A percentile compares a stretch with the other conserved stretches of the same genome.
These are phyloP conservation scores for Leptatherina wallacei DNA, from an alignment of 2,797 vertebrate species.

Conservation along the genomic window DNA sequence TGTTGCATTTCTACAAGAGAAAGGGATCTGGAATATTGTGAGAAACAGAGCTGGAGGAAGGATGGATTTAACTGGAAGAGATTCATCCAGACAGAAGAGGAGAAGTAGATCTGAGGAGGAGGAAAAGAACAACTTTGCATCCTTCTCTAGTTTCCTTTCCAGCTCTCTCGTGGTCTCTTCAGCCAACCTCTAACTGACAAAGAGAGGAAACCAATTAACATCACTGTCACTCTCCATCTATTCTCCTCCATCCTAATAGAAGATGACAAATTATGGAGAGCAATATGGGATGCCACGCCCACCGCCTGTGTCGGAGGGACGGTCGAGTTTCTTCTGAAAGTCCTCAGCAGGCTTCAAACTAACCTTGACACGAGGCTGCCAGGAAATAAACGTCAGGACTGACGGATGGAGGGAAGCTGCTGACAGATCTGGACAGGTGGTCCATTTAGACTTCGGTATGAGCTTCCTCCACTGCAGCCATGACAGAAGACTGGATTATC, in stretches of 20 bases:
- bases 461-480: not conserved
- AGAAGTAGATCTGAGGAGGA: too few relatives aligned
- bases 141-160: constrained; percentile 25
- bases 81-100: not conserved
- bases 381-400: not conserved
- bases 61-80: too few relatives aligned
- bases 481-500: too few relatives aligned
- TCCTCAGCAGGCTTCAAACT: constrained; percentile 3
- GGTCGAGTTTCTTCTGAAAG: constrained; percentile 3
- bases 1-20: too few relatives aligned
- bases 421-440: not conserved
- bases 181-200: constrained; percentile 60
- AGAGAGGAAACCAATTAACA: constrained; percentile 69
- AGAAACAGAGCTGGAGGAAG: too few relatives aligned
- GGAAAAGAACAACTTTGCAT: too few relatives aligned
- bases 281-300: constrained; percentile 33
- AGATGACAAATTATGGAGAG: constrained; percentile 76
- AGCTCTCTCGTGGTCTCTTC: constrained; percentile 31
- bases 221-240: constrained; percentile 77
- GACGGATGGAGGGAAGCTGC: not conserved
- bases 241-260: constrained; percentile 71
- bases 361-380: not conserved
- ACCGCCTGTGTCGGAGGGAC: constrained; percentile 12
- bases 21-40: too few relatives aligned
- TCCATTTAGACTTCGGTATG: not conserved